Conservation (phyloP, 2,888 invertebrate genomes). For the Cerceris ruficornis region DNA sequence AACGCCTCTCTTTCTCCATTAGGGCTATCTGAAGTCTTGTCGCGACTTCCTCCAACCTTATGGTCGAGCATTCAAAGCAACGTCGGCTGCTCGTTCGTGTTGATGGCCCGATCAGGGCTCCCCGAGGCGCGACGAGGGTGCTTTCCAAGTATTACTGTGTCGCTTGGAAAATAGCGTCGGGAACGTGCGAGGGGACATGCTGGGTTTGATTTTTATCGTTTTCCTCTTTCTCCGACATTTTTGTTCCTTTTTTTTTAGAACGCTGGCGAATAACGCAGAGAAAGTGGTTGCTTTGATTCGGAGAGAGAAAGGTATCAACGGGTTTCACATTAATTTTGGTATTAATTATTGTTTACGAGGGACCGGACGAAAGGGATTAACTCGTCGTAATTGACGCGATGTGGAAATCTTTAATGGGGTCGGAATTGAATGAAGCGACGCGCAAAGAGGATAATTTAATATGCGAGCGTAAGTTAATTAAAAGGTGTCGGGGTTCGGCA, state of each 20-base stretch:
- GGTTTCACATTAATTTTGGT: too few relatives aligned
- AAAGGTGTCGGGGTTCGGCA: not conserved
- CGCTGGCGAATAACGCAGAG: too few relatives aligned
- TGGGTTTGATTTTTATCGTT: not conserved
- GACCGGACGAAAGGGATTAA: slow-evolving; percentile 8
- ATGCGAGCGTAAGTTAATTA: slow-evolving; percentile 38
- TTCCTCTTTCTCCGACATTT: not conserved
- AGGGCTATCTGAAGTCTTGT: slow-evolving; percentile 59
- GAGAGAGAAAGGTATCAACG: too few relatives aligned
- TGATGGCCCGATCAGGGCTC: slow-evolving; percentile 48
- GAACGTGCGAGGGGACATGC: slow-evolving; percentile 3
- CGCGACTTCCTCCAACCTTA: slow-evolving; percentile 51
- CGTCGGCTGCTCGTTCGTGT: slow-evolving; percentile 37
- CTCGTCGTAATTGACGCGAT: not conserved
- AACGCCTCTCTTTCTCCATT: slow-evolving; percentile 49
- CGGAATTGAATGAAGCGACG: slow-evolving; percentile 4
- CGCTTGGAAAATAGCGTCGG: slow-evolving; percentile 9
- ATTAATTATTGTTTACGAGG: too few relatives aligned
- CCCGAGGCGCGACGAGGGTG: not conserved
- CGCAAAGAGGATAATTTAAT: slow-evolving; percentile 29
- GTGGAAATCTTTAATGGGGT: slow-evolving; percentile 18
- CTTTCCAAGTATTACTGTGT: slow-evolving; percentile 20
- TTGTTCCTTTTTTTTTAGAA: too few relatives aligned
- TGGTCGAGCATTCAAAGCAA: slow-evolving; percentile 49
- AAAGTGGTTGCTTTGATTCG: too few relatives aligned